Percentiles rank a stretch among this genome's conserved stretches.
Evolutionary conservation across 2,888 invertebrate genomes (phyloP).

Genomic region (Acrobasis consociella): DNA sequence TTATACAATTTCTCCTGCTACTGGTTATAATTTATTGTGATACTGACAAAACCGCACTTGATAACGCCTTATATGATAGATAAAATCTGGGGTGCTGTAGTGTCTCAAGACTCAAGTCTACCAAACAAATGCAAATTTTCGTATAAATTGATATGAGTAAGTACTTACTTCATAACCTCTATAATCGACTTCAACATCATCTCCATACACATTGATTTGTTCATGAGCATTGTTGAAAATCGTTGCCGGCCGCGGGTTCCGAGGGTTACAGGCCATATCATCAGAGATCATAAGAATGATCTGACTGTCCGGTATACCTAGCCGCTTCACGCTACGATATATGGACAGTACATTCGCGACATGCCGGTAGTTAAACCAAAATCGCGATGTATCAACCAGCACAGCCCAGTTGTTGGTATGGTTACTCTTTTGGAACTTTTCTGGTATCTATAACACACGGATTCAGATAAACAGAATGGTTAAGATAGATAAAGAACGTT

Average conservation of each 20-base stretch:
- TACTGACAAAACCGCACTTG: no score
- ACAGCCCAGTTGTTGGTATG: slow-evolving; percentile 99
- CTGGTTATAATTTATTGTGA: no score
- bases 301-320: slow-evolving; percentile 99
- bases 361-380: slow-evolving; percentile 99
- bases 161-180: slow-evolving; percentile 91
- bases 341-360: slow-evolving; percentile 99
- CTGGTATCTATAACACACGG: slow-evolving; percentile 66
- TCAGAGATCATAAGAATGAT: slow-evolving; percentile 99
- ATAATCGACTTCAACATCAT: slow-evolving; percentile 99
- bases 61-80: no score
- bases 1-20: no score
- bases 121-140: no score
- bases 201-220: slow-evolving; percentile 99
- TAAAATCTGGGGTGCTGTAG: no score
- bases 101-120: no score
- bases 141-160: background rate
- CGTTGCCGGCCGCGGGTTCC: slow-evolving; percentile 98
- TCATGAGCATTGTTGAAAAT: slow-evolving; percentile 99
- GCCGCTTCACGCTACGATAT: slow-evolving; percentile 97
- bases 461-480: background rate
- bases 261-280: slow-evolving; percentile 99
- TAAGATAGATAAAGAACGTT: background rate
- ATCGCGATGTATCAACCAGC: slow-evolving; percentile 98
- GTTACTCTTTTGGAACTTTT: slow-evolving; percentile 83